Evolutionary conservation across 2,797 vertebrate species (phyloP).

Genomic region (Parotocinclus haroldoi): DNA sequence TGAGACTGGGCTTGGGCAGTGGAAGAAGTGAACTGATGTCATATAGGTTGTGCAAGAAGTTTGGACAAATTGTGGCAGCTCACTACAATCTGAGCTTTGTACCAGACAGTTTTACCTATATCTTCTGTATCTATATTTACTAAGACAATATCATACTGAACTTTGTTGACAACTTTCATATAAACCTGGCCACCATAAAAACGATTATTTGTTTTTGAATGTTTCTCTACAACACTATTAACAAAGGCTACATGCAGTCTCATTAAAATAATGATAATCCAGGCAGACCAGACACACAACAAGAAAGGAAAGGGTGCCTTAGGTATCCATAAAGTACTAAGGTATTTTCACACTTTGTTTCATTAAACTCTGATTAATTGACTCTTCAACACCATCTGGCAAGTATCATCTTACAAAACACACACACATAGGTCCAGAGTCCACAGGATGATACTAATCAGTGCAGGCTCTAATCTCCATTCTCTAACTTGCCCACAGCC

Average conservation of each 20-base stretch:
- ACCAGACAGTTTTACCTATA: neutral
- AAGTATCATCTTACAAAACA: constrained; percentile 31
- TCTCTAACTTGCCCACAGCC: constrained; percentile 34
- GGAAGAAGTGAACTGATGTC: constrained; percentile 14
- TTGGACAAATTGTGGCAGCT: constrained; percentile 8
- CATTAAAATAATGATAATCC: constrained; percentile 6
- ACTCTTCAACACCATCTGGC: constrained; percentile 45
- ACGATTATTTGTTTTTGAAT: no score
- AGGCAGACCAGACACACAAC: constrained; percentile 2
- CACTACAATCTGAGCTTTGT: neutral
- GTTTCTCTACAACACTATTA: no score
- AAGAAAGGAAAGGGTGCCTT: constrained; percentile 10
- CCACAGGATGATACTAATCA: constrained; percentile 61
- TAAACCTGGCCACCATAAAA: neutral
- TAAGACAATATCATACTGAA: neutral
- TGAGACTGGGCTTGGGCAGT: constrained; percentile 3
- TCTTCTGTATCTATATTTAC: neutral
- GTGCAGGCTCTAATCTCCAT: constrained; percentile 59
- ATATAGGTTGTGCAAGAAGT: constrained; percentile 2
- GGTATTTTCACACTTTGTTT: constrained; percentile 46
- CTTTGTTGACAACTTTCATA: neutral
- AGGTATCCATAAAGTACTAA: constrained; percentile 20
- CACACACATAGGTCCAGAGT: constrained; percentile 22
- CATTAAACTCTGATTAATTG: constrained; percentile 59
- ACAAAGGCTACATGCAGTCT: neutral